phyloP scores from a whole-genome alignment of 2,888 invertebrate genomes.

The Malthinus flaveolus region DNA sequence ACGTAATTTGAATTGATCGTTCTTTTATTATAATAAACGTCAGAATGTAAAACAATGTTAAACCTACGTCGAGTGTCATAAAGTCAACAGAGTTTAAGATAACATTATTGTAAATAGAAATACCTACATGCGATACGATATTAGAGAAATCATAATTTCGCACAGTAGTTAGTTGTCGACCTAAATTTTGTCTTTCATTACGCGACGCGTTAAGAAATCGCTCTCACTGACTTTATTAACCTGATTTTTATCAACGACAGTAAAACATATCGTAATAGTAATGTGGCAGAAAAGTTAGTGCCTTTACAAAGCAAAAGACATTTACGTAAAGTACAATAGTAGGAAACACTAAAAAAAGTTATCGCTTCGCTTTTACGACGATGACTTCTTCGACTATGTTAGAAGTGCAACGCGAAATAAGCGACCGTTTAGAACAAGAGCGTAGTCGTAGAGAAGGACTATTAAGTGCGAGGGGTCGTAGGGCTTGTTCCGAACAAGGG shows the following conservation, averaged over 20 bases:
- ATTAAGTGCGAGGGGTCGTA: slow-evolving; percentile 58
- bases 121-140: not conserved
- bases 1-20: slow-evolving; percentile 11
- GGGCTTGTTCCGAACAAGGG: slow-evolving; percentile 72
- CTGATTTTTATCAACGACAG: not conserved
- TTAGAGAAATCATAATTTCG: slow-evolving; percentile 11
- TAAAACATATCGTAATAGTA: not conserved
- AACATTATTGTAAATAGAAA: slow-evolving; percentile 5
- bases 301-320: not conserved
- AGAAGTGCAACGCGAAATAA: slow-evolving; percentile 51
- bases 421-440: slow-evolving; percentile 48
- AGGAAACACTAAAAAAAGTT: not conserved
- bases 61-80: slow-evolving; percentile 9
- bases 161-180: slow-evolving; percentile 13
- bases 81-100: slow-evolving; percentile 12
- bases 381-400: slow-evolving; percentile 43
- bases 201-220: slow-evolving; percentile 2
- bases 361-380: too few relatives aligned
- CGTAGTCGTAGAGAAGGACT: slow-evolving; percentile 56
- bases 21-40: not conserved
- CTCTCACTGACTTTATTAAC: slow-evolving; percentile 16
- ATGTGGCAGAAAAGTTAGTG: not conserved
- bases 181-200: slow-evolving; percentile 18
- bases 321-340: not conserved
- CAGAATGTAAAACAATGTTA: slow-evolving; percentile 4